Evolutionary conservation across 1,140 invertebrate genomes (phyloP).

Genomic region (Ptiloglossa arizonensis): DNA sequence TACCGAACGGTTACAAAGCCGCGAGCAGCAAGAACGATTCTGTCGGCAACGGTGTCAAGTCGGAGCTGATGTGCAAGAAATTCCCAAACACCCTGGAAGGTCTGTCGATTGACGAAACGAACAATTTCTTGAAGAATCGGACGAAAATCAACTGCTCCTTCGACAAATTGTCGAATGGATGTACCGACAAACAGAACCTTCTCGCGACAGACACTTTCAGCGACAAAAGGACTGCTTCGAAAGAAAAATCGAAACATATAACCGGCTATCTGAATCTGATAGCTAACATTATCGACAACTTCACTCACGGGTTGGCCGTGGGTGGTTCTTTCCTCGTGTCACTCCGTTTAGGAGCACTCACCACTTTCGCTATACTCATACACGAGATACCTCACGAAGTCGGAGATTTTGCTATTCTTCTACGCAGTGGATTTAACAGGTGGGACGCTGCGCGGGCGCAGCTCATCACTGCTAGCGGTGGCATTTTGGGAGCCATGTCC

Average conservation of each 20-base stretch:
- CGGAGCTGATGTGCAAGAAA: constrained; percentile 26
- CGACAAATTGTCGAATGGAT: not conserved
- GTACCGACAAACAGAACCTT: not conserved
- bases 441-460: constrained; percentile 97
- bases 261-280: constrained; percentile 96
- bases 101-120: constrained; percentile 25
- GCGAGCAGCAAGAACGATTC: constrained; percentile 51
- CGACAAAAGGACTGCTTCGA: not conserved
- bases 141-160: constrained; percentile 39
- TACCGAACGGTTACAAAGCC: constrained; percentile 15
- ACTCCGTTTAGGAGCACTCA: constrained; percentile 92
- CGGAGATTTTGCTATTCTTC: constrained; percentile 98
- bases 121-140: constrained; percentile 40
- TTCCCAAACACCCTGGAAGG: constrained; percentile 10
- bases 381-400: constrained; percentile 99
- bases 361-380: constrained; percentile 96
- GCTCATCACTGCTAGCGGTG: constrained; percentile 92
- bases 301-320: constrained; percentile 97
- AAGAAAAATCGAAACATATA: constrained; percentile 83
- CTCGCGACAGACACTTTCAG: not conserved
- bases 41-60: constrained; percentile 32
- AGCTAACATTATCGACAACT: constrained; percentile 98
- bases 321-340: constrained; percentile 97
- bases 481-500: constrained; percentile 92
- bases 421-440: constrained; percentile 94